phyloP scores from a whole-genome alignment of 2,113 vertebrate genomes.

The Callorhinus ursinus region DNA sequence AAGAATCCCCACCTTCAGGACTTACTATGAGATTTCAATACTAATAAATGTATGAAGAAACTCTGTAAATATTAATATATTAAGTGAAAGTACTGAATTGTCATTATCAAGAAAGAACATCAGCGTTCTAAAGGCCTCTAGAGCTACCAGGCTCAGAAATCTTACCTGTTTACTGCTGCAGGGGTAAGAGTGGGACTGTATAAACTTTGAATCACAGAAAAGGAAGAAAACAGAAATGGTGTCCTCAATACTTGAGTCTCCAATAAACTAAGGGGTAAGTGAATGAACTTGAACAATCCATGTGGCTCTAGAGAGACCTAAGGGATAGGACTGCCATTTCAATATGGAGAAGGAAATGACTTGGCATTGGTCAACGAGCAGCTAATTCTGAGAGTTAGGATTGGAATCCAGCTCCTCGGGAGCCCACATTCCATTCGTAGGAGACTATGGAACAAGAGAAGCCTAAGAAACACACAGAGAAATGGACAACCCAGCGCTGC shows the following conservation, averaged over 20 bases:
- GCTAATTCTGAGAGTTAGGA: neutral
- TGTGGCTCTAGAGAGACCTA: neutral
- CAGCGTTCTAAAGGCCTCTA: neutral
- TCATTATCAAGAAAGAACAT: neutral
- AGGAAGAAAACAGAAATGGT: neutral
- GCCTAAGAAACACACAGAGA: neutral
- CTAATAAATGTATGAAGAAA: neutral
- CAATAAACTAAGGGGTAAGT: neutral
- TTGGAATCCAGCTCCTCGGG: neutral
- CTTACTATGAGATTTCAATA: neutral
- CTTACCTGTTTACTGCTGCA: neutral
- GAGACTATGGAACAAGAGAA: neutral
- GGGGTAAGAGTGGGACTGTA: neutral
- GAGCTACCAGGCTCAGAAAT: neutral
- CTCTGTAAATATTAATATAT: neutral
- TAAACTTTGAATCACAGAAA: neutral
- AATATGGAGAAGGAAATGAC: neutral
- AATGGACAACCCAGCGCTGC: neutral
- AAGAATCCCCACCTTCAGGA: neutral
- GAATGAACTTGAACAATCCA: neutral
- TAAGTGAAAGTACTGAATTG: neutral
- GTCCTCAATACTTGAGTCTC: neutral
- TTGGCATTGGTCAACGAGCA: neutral
- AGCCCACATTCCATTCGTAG: neutral
- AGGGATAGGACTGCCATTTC: neutral